Evolutionary conservation across 2,888 invertebrate species (phyloP).

Genomic region (Nomada hirtipes): DNA sequence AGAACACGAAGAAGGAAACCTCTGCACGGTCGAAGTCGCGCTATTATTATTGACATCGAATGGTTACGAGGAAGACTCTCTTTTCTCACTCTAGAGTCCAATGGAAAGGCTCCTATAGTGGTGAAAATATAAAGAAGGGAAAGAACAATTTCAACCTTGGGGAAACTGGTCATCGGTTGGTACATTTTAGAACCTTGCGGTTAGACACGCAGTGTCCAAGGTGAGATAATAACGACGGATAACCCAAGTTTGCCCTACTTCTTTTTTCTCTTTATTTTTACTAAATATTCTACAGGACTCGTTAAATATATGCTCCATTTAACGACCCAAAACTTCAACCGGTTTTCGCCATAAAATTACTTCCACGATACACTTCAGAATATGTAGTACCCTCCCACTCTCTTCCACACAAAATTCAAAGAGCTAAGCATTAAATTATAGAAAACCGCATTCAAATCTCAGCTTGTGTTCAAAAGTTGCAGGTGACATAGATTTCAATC

Average conservation of each 20-base stretch:
- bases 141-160: slow-evolving; percentile 1
- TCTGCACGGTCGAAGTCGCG: slow-evolving; percentile 47
- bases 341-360: no score
- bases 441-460: no score
- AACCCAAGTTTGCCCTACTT: not conserved
- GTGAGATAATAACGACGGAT: not conserved
- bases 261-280: not conserved
- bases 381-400: no score
- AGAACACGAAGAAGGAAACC: slow-evolving; percentile 52
- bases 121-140: not conserved
- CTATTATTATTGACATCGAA: slow-evolving; percentile 67
- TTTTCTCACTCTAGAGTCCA: slow-evolving; percentile 9
- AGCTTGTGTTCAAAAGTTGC: no score
- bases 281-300: not conserved
- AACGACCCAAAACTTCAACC: no score
- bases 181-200: not conserved
- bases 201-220: not conserved
- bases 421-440: no score
- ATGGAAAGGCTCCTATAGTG: slow-evolving; percentile 14
- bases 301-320: no score
- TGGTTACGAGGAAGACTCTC: slow-evolving; percentile 30
- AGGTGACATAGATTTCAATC: no score
- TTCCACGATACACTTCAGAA: no score
- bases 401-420: no score
- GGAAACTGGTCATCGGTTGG: no score